phyloP scores from a whole-genome alignment of 2,888 invertebrate genomes.

The Leptinotarsa rubiginosa region DNA sequence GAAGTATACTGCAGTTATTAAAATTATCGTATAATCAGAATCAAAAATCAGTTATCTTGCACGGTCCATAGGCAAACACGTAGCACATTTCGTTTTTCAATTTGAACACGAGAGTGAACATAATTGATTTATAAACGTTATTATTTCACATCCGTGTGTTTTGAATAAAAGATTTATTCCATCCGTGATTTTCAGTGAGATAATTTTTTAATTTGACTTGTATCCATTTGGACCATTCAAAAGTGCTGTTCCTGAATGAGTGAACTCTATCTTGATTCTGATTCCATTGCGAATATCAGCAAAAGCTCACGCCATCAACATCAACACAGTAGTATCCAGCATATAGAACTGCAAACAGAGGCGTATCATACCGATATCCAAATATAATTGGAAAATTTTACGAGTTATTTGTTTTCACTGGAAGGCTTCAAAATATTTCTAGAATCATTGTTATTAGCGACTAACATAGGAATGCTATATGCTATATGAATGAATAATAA shows the following conservation, averaged over 20 bases:
- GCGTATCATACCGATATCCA: constrained; percentile 16
- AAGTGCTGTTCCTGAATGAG: constrained; percentile 43
- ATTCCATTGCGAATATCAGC: constrained; percentile 42
- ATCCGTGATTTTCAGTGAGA: constrained; percentile 37
- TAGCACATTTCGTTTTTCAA: not conserved
- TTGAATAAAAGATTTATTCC: constrained; percentile 39
- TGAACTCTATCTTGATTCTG: constrained; percentile 45
- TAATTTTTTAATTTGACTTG: constrained; percentile 44
- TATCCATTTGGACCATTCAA: constrained; percentile 43
- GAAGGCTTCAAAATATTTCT: too few relatives aligned
- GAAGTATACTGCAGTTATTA: too few relatives aligned
- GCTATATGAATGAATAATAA: too few relatives aligned
- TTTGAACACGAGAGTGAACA: not conserved
- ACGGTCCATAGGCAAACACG: not conserved
- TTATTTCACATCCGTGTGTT: constrained; percentile 31
- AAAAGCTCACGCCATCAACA: constrained; percentile 37
- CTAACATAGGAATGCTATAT: too few relatives aligned
- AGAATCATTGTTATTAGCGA: too few relatives aligned
- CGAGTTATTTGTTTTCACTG: too few relatives aligned
- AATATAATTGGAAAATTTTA: too few relatives aligned
- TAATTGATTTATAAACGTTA: constrained; percentile 20
- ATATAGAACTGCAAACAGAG: constrained; percentile 33
- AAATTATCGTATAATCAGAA: too few relatives aligned
- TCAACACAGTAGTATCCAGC: constrained; percentile 35
- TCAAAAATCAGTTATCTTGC: too few relatives aligned